A percentile compares a stretch with the other conserved stretches of the same genome.
These are phyloP conservation scores for Pomatorhinus ruficollis DNA, from an alignment of 2,113 vertebrate genomes.

Conservation along the genomic window DNA sequence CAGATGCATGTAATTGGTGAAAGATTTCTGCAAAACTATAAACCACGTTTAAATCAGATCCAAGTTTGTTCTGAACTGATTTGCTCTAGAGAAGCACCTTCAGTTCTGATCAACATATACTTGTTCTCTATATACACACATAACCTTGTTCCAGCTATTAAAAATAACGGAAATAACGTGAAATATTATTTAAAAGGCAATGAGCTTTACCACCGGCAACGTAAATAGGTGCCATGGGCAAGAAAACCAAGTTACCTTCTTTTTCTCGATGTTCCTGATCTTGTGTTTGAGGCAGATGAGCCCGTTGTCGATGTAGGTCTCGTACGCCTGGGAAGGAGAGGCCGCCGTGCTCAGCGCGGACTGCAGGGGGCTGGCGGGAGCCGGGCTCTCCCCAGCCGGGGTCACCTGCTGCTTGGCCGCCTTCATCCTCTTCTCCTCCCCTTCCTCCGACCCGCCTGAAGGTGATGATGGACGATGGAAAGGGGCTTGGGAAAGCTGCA, in stretches of 20 bases:
- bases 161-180: accelerated
- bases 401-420: slow-evolving; percentile 67
- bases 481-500: slow-evolving; percentile 84
- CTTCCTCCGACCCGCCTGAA: slow-evolving; percentile 69
- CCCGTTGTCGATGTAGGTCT: slow-evolving; percentile 92
- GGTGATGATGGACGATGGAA: slow-evolving; percentile 64
- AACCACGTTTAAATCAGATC: background rate
- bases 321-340: slow-evolving; percentile 85
- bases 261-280: slow-evolving; percentile 96
- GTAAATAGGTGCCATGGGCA: accelerated
- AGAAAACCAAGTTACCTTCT: slow-evolving; percentile 81
- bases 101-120: background rate
- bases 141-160: background rate
- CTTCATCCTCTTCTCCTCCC: slow-evolving; percentile 71
- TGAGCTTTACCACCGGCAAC: accelerated
- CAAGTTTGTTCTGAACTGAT: background rate
- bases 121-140: background rate
- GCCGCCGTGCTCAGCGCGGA: slow-evolving; percentile 73
- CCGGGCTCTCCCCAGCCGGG: slow-evolving; percentile 64
- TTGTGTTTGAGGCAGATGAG: slow-evolving; percentile 97
- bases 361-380: slow-evolving; percentile 70
- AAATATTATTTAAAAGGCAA: background rate
- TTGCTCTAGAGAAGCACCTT: background rate
- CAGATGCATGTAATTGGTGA: background rate
- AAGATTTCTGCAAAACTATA: background rate